A percentile compares a stretch with the other conserved stretches of the same genome.
These are phyloP conservation scores for Anguilla rostrata DNA, from an alignment of 2,113 vertebrate species.

Conservation along the genomic window DNA sequence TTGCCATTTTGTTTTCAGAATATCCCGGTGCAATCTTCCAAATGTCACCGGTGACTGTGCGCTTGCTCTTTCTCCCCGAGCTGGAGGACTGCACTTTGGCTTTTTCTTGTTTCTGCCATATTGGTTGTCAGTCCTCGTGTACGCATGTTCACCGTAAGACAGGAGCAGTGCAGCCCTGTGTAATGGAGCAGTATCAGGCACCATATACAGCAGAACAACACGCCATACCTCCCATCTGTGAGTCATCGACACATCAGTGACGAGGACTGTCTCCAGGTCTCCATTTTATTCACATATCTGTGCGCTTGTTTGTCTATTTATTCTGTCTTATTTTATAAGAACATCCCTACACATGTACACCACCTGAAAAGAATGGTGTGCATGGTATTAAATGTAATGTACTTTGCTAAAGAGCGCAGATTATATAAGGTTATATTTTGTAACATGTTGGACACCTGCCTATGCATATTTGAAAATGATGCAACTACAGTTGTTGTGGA, in stretches of 20 bases:
- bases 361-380: background rate
- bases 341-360: background rate
- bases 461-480: too few relatives aligned
- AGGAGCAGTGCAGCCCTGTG: background rate
- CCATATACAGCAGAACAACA: background rate
- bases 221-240: background rate
- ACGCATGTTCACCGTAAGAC: background rate
- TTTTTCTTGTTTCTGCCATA: background rate
- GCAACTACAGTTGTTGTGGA: background rate
- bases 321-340: too few relatives aligned
- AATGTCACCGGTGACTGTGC: constrained; percentile 59
- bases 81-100: background rate
- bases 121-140: background rate
- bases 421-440: background rate
- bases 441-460: background rate
- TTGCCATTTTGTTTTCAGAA: constrained; percentile 47
- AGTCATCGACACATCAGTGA: too few relatives aligned
- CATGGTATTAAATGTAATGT: background rate
- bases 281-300: too few relatives aligned
- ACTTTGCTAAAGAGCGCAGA: background rate
- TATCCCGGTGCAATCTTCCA: constrained; percentile 47
- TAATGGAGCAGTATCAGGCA: background rate
- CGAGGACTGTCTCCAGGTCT: too few relatives aligned
- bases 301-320: too few relatives aligned
- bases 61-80: constrained; percentile 18